Evolutionary conservation across 2,113 vertebrate genomes (phyloP).

Genomic region (Okapia johnstoni): DNA sequence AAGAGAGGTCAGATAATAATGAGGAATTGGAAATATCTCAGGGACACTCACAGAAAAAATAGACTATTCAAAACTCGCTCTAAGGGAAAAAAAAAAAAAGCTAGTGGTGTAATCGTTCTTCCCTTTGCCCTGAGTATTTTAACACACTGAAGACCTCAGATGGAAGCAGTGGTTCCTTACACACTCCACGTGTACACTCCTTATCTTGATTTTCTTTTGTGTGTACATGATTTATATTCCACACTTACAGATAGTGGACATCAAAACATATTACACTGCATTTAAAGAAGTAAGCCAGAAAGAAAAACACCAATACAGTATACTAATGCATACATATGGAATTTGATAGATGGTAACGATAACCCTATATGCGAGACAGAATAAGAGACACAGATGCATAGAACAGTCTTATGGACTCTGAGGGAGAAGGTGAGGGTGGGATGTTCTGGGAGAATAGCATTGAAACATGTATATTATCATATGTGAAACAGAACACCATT

Average conservation of each 20-base stretch:
- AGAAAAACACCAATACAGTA: no score
- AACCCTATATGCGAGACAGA: no score
- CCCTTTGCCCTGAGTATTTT: background rate
- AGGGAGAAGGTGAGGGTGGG: no score
- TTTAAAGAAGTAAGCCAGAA: background rate
- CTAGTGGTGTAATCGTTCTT: background rate
- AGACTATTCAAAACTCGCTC: background rate
- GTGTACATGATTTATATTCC: background rate
- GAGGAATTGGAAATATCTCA: background rate
- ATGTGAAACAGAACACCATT: no score
- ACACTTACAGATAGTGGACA: background rate
- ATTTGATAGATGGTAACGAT: no score
- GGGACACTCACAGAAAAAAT: background rate
- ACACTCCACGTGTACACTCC: background rate
- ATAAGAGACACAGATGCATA: no score
- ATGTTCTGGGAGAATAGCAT: no score
- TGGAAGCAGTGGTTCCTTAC: background rate
- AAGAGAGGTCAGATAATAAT: background rate
- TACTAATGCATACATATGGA: no score
- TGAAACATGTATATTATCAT: no score
- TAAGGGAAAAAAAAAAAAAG: background rate
- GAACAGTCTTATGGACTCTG: no score
- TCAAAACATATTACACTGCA: background rate
- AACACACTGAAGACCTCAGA: background rate
- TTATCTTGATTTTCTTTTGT: background rate